Evolutionary conservation across 2,888 invertebrate species (phyloP), one percentile per base, ranked within the genome.

Genomic region (Oligia latruncula): DNA sequence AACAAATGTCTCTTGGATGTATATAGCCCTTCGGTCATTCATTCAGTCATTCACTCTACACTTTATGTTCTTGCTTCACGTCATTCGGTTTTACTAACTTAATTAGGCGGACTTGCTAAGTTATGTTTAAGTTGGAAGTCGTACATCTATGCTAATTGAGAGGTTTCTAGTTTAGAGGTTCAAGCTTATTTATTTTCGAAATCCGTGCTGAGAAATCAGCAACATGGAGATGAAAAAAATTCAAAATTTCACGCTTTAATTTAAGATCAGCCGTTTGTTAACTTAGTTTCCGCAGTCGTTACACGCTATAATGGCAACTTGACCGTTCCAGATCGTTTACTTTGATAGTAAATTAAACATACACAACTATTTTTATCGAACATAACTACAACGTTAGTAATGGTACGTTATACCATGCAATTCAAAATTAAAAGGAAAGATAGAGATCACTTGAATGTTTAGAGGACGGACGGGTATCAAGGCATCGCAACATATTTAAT

Each of bases 41-140:
- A 73, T 72, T 84, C 81, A 68, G 65, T 77, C 81, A 74, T 67
- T 84, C 77, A 73, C 49, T 83, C 60, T 43, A 77, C 55, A 87
- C 46, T 86, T 86, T 86, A 86, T 86, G 79, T 79, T 64, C 88
- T 66, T 70, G 43, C 29, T 79, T 43, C 72, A 74, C 64, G 85
- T 79, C 86, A 87, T 74, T 87, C 71, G 67, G 74, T 62, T 77
- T 70, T 40, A 71, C 75, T 64, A 82, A 85, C 85, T 86, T 87
- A 85, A 86, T 86, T 85, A 86, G 60, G 76, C 3, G 71, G 67
- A 68, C 64, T 71, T 49, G 62, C 62, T 86, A 77, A 76, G 76
- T 79, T 83, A 78, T 81, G 75, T 78, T 83, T 49, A 40, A 81
- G 74, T 58, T 74, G 74, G 84, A 84, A 84, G 84, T 84, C 72